phyloP scores from a whole-genome alignment of 2,888 invertebrate genomes.

The Spilosoma lubricipeda region DNA sequence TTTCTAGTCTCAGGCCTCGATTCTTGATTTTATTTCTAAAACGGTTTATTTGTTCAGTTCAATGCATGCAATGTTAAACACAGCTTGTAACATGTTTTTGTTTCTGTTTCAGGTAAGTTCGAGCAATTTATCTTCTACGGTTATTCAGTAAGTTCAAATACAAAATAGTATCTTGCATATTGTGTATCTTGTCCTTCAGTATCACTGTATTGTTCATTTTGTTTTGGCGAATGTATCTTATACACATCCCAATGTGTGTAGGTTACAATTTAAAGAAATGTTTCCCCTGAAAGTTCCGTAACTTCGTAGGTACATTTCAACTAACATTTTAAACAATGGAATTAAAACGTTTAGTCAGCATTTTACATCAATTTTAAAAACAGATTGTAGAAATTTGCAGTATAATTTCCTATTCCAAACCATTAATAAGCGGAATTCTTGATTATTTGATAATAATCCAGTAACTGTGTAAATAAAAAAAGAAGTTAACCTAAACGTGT shows the following conservation, averaged over 20 bases:
- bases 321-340: background rate
- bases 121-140: slow-evolving; percentile 9
- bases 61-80: background rate
- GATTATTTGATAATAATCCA: background rate
- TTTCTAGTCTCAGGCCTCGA: slow-evolving; percentile 32
- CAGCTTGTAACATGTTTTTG: slow-evolving; percentile 25
- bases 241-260: background rate
- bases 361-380: background rate
- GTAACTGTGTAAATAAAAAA: background rate
- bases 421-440: background rate
- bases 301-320: background rate
- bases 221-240: background rate
- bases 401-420: background rate
- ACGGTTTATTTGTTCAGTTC: slow-evolving; percentile 12
- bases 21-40: slow-evolving; percentile 39
- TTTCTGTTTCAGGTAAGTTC: slow-evolving; percentile 63
- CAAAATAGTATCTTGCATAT: slow-evolving; percentile 56
- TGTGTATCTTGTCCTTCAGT: background rate
- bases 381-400: background rate
- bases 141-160: slow-evolving; percentile 43
- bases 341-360: background rate
- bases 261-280: background rate
- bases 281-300: background rate
- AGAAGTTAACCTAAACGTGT: background rate
- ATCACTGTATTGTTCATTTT: background rate